Percentiles rank a stretch among this genome's conserved stretches.
These are phyloP conservation scores for Ernsta delagoae DNA, from an alignment of 2,888 invertebrate genomes.

Conservation along the genomic window DNA sequence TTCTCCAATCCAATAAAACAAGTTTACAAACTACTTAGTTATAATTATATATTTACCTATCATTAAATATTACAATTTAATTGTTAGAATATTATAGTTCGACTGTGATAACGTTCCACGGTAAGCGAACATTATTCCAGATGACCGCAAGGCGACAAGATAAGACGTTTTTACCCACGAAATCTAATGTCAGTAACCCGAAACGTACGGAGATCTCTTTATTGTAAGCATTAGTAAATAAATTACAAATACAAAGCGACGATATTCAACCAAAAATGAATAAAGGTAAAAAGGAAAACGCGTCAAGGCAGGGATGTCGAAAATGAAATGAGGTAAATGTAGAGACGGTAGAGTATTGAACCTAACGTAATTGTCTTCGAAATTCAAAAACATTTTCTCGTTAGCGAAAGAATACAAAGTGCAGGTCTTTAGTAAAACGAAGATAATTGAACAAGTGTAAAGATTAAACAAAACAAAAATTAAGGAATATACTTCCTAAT, in stretches of 20 bases:
- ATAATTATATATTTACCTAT: too few relatives aligned
- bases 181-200: not conserved
- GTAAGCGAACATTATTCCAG: conserved; percentile 5
- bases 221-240: not conserved
- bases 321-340: not conserved
- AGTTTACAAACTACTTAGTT: too few relatives aligned
- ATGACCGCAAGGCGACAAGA: not conserved
- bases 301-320: not conserved
- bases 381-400: not conserved
- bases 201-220: not conserved
- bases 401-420: too few relatives aligned
- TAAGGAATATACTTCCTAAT: too few relatives aligned
- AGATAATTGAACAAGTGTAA: not conserved
- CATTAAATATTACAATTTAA: too few relatives aligned
- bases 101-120: not conserved
- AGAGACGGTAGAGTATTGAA: not conserved
- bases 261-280: not conserved
- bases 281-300: not conserved
- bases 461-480: not conserved
- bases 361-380: not conserved
- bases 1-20: too few relatives aligned
- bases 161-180: not conserved
- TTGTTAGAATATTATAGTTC: too few relatives aligned
- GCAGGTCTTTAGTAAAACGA: too few relatives aligned
- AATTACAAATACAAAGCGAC: not conserved